Base-by-base conservation (phyloP, 2,888 invertebrate species). In the Ptilodon capucinus region DNA sequence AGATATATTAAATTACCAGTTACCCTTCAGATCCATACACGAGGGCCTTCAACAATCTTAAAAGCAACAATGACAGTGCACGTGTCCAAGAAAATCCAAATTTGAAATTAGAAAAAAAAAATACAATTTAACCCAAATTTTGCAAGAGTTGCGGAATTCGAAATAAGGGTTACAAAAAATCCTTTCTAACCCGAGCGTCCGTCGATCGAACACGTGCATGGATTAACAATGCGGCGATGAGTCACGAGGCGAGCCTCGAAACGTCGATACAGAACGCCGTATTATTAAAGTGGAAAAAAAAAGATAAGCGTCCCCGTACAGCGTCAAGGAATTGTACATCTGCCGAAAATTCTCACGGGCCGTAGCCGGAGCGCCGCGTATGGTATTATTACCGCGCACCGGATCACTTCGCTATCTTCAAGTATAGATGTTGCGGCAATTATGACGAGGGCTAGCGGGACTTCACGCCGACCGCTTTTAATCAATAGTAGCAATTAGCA, bases 321-420 rank as follows among this genome's bases (percentile, higher is more conserved):
- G 82, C 83, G 83, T 85, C 86, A 86, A 89, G 87, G 83, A 89
- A 90, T 89, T 90, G 90, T 88, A 90, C 91, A 91, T 91, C 91
- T 91, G 91, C 91, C 91, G 86, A 90, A 91, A 91, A 79, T 91
- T 91, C 91, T 91, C 91, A 91, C 91, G 91, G 86, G 76, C 84
- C 78, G 74, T 72, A 73, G 70, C 49, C 54, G 48, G 67, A 64
- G 71, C 71, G 73, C 73, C 77, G 68, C 72, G 80, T 79, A 80
- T 81, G 81, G 82, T 87, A 86, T 88, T 89, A 90, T 89, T 86
- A 86, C 19, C 74, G 80, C 79, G 76, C 86, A 86, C 38, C 74
- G 80, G 80, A 77, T 81, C 73, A 80, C 78, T 81, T 74, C 64
- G 76, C 80, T 81, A 81, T 84, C 77, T 74, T 69, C 71, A 72